phyloP scores from a whole-genome alignment of 2,113 vertebrate species.

The Eulemur rufifrons region DNA sequence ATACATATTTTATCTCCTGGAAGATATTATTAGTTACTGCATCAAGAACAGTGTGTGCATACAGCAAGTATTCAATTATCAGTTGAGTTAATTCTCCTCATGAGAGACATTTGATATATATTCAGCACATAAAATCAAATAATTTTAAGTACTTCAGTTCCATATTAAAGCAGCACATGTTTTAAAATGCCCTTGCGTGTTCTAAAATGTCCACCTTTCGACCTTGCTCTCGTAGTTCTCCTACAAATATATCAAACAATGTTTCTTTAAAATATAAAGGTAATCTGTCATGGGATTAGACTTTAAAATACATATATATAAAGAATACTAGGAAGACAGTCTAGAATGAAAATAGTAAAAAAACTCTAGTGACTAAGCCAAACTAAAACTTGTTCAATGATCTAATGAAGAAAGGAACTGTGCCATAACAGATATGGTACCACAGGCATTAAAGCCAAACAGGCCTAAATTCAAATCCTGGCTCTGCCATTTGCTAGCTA shows the following conservation, averaged over 20 bases:
- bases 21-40: neutral
- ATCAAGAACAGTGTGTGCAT: neutral
- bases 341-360: neutral
- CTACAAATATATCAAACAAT: constrained; percentile 4
- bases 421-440: neutral
- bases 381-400: neutral
- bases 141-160: neutral
- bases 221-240: neutral
- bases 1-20: neutral
- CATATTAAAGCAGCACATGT: neutral
- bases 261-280: neutral
- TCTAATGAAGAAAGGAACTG: constrained; percentile 6
- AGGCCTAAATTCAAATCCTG: neutral
- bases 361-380: neutral
- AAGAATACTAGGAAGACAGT: neutral
- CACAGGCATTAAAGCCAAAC: neutral
- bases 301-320: neutral
- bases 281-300: too few species aligned
- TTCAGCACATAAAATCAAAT: neutral
- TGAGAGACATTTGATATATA: neutral
- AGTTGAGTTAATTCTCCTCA: neutral
- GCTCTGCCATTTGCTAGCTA: neutral
- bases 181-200: neutral
- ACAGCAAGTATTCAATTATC: neutral
- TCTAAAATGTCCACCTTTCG: neutral